Base-by-base conservation (phyloP, 2,797 vertebrate genomes). In the Sebastes diaconus region DNA sequence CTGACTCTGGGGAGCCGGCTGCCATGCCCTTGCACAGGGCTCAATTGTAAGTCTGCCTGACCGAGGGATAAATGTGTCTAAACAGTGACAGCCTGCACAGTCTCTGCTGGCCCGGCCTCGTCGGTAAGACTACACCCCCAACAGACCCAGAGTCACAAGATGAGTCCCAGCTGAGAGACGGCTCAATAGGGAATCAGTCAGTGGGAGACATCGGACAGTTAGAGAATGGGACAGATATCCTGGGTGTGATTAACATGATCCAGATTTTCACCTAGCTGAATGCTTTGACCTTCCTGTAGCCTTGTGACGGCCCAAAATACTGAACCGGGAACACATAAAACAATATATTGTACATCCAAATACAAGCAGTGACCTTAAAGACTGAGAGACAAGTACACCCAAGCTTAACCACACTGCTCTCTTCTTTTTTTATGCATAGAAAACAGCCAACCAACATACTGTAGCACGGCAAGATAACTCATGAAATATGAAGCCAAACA, bases 31-130 rank as follows among this genome's bases (percentile, higher is more conserved):
- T 92, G 92, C 94, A 94, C 94, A 94, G 90, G 91, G 92, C 92
- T 93, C 94, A 92, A 95, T 95, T 96, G 95, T 96, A 71, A 86
- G 81, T 83, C 72, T 68, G 78, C 81, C 76, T 85, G 88, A 78
- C 75, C 52, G 68, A 90, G 83, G 89, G 86, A 91, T 89, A 85
- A 87, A 93, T 86, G 92, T 91, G 92, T 94, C 93, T 76, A 85
- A 90, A 82, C 81, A 87, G 77, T 92, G 93, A 95, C 94, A 93
- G 85, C 77, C 90, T 77, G 78, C 81, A 88, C 90, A 87, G 93
- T 90, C 80, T 63, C 88, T 81, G 70, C 79, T 91, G 91, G 90
- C 87, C 84, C 11, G 52, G 66, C 78, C 66, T 54, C 1, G 34
- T 85, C 32, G n/a, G 94, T 93, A 94, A 96, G 89, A 89, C 88